Evolutionary conservation across 2,797 vertebrate genomes (phyloP).

Genomic region (Schizothorax lantsangensis): DNA sequence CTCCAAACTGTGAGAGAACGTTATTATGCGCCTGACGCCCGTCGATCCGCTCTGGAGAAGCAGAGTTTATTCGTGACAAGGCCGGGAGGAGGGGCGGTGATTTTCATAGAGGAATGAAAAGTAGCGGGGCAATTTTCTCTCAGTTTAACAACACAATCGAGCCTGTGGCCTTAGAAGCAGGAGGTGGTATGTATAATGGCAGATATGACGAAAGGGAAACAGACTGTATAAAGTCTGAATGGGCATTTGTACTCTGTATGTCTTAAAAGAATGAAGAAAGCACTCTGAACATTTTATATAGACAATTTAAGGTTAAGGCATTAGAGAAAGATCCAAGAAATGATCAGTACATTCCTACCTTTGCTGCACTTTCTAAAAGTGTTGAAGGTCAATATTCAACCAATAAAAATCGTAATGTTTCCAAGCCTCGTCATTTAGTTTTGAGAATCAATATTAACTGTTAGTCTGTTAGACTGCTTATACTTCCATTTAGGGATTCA

Average conservation of each 20-base stretch:
- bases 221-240: not conserved
- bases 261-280: not conserved
- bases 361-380: not conserved
- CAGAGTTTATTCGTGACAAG: slow-evolving; percentile 90
- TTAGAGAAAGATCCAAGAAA: not conserved
- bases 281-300: not conserved
- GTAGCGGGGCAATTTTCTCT: not conserved
- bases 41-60: slow-evolving; percentile 75
- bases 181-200: not conserved
- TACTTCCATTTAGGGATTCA: not conserved
- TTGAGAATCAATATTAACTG: not conserved
- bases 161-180: not conserved
- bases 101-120: slow-evolving; percentile 81
- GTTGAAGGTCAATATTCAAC: not conserved
- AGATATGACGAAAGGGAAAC: slow-evolving; percentile 15
- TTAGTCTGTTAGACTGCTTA: not conserved
- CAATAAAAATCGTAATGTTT: slow-evolving; percentile 25
- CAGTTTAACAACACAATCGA: not conserved
- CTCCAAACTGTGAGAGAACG: slow-evolving; percentile 83
- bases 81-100: slow-evolving; percentile 88
- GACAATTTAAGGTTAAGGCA: not conserved
- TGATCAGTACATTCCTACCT: not conserved
- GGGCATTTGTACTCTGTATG: not conserved
- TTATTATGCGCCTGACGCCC: slow-evolving; percentile 82
- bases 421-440: not conserved